Base-by-base conservation (phyloP, 2,113 vertebrate species). In the Himantopus leucocephalus region DNA sequence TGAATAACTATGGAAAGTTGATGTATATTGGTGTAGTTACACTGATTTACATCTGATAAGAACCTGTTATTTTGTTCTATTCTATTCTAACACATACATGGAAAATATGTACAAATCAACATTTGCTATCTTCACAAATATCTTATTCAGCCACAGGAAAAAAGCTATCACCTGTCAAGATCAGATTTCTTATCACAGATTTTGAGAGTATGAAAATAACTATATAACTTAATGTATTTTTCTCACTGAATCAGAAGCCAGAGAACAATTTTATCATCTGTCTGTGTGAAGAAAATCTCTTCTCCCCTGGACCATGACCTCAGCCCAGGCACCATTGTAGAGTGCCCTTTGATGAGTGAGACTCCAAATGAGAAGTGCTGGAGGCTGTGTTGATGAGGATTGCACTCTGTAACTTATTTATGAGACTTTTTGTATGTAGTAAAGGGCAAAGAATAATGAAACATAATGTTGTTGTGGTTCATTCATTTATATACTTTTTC, bases 391-490 rank as follows among this genome's bases (percentile, higher is more conserved):
- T 95, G 94, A 92, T 94, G 89, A 95, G 60, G 45, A 86, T 70
- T 96, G 81, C 45, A 79, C 56, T 86, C 63, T 90, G 30, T 89
- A 96, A 94, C 68, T 94, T 96, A 96, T 96, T 96, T 92, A 96
- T 96, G 80, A 92, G 85, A 35, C 12, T 43, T 74, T 81, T 80
- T 66, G 30, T 89, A 47, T 56, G 37, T n/a, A 70, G 68, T 68
- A 95, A 97, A 96, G 91, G 85, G 73, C 74, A 96, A 80, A 92
- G 73, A 91, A 94, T 92, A 96, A 95, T 88, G 74, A 95, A 94
- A 94, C 0, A 0, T 73, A 95, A 93, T 88, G 71, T 52, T 82
- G n/a, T 74, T 84, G 77, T 75, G 53, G 48, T 96, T 82, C 43
- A 75, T 92, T 95, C 67, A 83, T 93, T 92, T 94, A 22, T 96